Evolutionary conservation across 2,888 invertebrate genomes (phyloP), one percentile per base, ranked within the genome.

Genomic region (Pegoplata infirma): DNA sequence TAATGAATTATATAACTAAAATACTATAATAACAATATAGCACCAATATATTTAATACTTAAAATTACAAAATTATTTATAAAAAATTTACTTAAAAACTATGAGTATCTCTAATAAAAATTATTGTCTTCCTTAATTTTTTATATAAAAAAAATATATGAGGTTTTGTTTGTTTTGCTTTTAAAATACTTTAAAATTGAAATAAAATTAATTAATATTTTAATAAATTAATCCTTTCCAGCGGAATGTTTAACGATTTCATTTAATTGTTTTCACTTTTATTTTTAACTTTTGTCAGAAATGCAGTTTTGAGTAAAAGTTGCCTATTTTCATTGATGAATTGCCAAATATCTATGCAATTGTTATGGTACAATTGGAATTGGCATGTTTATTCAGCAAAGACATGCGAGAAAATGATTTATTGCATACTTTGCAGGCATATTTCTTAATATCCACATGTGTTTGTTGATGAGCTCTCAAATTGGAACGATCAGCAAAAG

Each of bases 371-470:
- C 88, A 88, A 84, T 86, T 88, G 83, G 86, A 86, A 84, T 82
- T 86, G 85, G 83, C 81, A 82, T 89, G 89, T 79, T 89, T 89
- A 80, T 87, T 87, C 32, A 89, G 84, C 51, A 89, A 83, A 2
- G 89, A 89, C 89, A 89, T 89, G 81, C 89, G 84, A 14, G 89
- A 89, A 83, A 89, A 89, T 72, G 89, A 89, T 75, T 88, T 89
- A 78, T 85, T 80, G 82, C 89, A 89, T 5, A 86, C 83, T 53
- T 86, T 85, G 83, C 89, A 89, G 69, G 84, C 86, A 68, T 89
- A 89, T 76, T 88, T 89, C 83, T 89, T 89, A 5, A 89, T 84
- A 4, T 89, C 89, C 46, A 88, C 88, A 67, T 89, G 89, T 0
- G 89, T 89, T 75, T 89, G 89, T 61, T 89, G 89, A 63, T 89